A percentile compares a stretch with the other conserved stretches of the same genome.
Conservation (phyloP, 1,140 invertebrate genomes). For the Lepidurus apus region DNA sequence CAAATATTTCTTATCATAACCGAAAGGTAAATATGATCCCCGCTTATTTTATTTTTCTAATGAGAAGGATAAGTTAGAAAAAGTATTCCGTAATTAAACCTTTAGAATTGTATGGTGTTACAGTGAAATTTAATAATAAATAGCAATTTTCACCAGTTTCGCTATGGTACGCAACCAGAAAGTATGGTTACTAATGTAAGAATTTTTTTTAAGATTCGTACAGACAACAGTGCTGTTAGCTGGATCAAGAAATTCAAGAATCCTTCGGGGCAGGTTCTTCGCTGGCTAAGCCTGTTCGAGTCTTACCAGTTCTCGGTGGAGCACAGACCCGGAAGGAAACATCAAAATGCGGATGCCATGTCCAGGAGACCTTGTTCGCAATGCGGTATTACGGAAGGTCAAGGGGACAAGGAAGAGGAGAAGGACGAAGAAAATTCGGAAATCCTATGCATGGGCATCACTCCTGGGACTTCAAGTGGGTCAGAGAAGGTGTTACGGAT, state of each 20-base stretch:
- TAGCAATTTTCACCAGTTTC: too few species aligned
- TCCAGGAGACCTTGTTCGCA: background rate
- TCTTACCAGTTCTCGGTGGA: background rate
- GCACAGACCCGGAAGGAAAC: background rate
- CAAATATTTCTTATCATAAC: background rate
- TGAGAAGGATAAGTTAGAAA: background rate
- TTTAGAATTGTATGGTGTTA: too few species aligned
- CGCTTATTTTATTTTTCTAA: background rate
- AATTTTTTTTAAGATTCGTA: conserved; percentile 46
- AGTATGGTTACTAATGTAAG: too few species aligned
- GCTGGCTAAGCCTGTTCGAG: background rate
- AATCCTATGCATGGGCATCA: background rate
- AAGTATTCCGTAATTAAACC: background rate
- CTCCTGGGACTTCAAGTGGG: too few species aligned
- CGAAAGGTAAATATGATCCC: background rate
- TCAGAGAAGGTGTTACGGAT: too few species aligned
- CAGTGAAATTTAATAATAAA: too few species aligned
- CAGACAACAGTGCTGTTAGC: conserved; percentile 28
- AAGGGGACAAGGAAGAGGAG: background rate
- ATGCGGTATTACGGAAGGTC: background rate
- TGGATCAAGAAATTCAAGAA: too few species aligned
- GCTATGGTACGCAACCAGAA: too few species aligned
- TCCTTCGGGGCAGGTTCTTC: too few species aligned
- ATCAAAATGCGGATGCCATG: background rate
- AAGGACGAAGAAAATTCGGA: background rate